phyloP scores from a whole-genome alignment of 2,888 invertebrate species.

The Andrena trimmerana region DNA sequence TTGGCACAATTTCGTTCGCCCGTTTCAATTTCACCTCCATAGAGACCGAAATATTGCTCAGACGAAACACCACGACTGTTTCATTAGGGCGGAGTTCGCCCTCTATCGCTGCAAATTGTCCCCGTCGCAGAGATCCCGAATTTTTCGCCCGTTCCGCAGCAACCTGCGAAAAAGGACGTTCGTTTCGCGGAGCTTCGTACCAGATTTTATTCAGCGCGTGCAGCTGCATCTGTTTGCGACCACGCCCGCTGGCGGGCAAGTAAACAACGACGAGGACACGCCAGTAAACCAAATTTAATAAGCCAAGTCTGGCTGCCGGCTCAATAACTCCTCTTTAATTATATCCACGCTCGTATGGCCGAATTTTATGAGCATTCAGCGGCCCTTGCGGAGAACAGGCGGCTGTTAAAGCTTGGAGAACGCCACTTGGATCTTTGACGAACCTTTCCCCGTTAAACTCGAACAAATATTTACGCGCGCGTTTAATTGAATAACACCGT shows the following conservation, averaged over 20 bases:
- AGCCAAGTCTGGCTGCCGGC: background rate
- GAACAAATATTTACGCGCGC: constrained; percentile 2
- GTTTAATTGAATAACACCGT: constrained; percentile 23
- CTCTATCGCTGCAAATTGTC: background rate
- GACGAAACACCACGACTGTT: background rate
- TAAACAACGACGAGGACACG: constrained; percentile 16
- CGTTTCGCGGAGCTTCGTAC: background rate
- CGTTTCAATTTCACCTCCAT: background rate
- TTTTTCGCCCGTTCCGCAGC: background rate
- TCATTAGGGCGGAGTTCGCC: background rate
- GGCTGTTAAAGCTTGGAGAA: background rate
- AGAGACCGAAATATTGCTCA: background rate
- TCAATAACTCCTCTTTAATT: constrained; percentile 41
- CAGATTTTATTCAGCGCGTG: background rate
- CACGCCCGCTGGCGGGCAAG: background rate
- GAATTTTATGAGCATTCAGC: constrained; percentile 50
- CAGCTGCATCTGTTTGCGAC: background rate
- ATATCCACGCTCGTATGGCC: background rate
- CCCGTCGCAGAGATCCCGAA: background rate
- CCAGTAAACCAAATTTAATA: constrained; percentile 55
- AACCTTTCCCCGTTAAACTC: background rate
- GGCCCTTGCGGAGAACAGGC: background rate
- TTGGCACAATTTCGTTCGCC: background rate
- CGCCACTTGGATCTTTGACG: background rate
- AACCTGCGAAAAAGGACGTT: background rate